These are phyloP conservation scores for Catagonus wagneri DNA, from an alignment of 2,113 vertebrate species.

Conservation along the genomic window DNA sequence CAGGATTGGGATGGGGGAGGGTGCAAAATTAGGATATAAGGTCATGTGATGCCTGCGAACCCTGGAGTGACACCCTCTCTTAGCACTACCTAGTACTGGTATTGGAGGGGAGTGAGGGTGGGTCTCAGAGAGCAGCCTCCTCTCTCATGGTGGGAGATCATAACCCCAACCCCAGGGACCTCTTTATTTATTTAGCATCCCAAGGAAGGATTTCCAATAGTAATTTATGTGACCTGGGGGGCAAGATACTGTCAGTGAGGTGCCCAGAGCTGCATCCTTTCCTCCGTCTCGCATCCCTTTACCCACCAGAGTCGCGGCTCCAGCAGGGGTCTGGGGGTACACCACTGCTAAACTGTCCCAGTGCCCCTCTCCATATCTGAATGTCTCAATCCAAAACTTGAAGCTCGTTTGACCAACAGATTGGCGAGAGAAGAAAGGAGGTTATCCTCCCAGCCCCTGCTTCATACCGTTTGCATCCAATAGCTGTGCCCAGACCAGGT, in stretches of 20 bases:
- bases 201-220: conserved; percentile 42
- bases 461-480: conserved; percentile 57
- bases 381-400: conserved; percentile 88
- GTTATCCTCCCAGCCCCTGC: conserved; percentile 66
- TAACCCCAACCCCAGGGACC: neutral
- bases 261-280: conserved; percentile 65
- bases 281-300: conserved; percentile 38
- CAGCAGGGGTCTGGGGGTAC: neutral
- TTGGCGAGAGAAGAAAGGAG: conserved; percentile 75
- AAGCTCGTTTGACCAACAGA: conserved; percentile 82
- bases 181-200: conserved; percentile 73
- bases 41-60: conserved; percentile 30
- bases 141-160: conserved; percentile 27
- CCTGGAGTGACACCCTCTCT: conserved; percentile 14
- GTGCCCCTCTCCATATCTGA: conserved; percentile 80
- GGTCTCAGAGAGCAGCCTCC: conserved; percentile 57
- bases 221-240: conserved; percentile 56
- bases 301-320: conserved; percentile 41
- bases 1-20: neutral
- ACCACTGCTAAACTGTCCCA: conserved; percentile 56
- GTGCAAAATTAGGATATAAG: conserved; percentile 3
- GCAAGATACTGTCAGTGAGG: conserved; percentile 62
- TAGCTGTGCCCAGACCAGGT: conserved; percentile 61
- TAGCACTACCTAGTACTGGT: conserved; percentile 50
- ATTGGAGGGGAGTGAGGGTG: neutral